These are phyloP conservation scores for Nyctereutes procyonoides DNA, from an alignment of 2,113 vertebrate genomes.

Conservation along the genomic window DNA sequence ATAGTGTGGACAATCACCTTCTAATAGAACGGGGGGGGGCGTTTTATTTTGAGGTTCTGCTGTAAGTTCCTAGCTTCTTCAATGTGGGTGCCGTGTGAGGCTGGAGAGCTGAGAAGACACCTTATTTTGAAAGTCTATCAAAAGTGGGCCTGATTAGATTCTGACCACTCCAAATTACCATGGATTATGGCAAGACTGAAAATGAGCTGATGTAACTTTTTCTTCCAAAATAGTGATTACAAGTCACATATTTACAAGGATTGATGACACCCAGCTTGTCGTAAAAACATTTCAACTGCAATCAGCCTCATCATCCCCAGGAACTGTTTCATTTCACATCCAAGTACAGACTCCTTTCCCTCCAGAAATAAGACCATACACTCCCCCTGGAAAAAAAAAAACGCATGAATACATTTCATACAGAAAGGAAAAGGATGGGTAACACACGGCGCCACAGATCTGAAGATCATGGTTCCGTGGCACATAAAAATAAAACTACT, in stretches of 20 bases:
- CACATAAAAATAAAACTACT: background rate
- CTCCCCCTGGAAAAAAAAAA: background rate
- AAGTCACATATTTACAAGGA: conserved; percentile 28
- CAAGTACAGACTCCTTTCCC: background rate
- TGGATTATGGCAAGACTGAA: conserved; percentile 10
- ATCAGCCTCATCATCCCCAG: conserved; percentile 4
- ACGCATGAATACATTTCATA: background rate
- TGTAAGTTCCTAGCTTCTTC: background rate
- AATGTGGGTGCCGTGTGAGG: rapidly evolving
- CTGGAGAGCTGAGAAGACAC: background rate
- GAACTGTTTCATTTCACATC: conserved; percentile 27
- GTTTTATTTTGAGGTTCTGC: background rate
- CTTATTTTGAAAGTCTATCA: conserved; percentile 22
- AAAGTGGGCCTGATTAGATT: conserved; percentile 10
- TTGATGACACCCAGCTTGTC: background rate
- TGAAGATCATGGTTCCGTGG: background rate
- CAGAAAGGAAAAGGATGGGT: background rate
- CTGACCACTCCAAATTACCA: conserved; percentile 38
- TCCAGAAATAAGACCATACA: background rate
- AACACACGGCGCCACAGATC: background rate
- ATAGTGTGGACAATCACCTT: rapidly evolving
- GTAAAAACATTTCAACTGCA: conserved; percentile 28
- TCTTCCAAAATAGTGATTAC: conserved; percentile 56
- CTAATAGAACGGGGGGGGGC: background rate
- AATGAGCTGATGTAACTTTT: conserved; percentile 44